Evolutionary conservation across 2,888 invertebrate genomes (phyloP).

Genomic region (Trileptium ribeirensis): DNA sequence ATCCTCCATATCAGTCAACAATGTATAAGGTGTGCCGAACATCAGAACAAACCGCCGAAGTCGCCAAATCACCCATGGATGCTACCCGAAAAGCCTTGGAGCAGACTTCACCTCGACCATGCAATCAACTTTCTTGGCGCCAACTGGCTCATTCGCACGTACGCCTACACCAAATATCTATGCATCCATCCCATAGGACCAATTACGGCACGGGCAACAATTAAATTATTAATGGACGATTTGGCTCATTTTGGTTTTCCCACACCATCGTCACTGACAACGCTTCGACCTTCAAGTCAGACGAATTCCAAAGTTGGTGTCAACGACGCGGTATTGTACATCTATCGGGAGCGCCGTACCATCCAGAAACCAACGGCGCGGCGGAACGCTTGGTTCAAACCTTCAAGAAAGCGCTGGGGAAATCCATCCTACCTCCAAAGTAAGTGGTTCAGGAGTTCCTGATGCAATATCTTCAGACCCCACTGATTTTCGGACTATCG

Average conservation of each 20-base stretch:
- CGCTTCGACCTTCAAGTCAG: slow-evolving; percentile 31
- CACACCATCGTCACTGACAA: slow-evolving; percentile 38
- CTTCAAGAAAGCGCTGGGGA: slow-evolving; percentile 33
- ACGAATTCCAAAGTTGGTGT: neutral
- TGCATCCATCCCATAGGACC: slow-evolving; percentile 11
- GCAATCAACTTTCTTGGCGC: slow-evolving; percentile 35
- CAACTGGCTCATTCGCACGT: neutral
- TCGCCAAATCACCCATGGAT: slow-evolving; percentile 41
- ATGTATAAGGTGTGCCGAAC: slow-evolving; percentile 4
- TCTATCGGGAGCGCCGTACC: slow-evolving; percentile 35
- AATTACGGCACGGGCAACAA: slow-evolving; percentile 26
- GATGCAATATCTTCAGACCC: slow-evolving; percentile 19
- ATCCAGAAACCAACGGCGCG: slow-evolving; percentile 33
- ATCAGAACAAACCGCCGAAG: slow-evolving; percentile 1
- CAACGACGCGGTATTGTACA: slow-evolving; percentile 3
- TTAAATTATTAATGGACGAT: slow-evolving; percentile 28
- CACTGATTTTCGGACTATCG: slow-evolving; percentile 18
- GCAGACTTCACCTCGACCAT: slow-evolving; percentile 41
- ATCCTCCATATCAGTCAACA: neutral
- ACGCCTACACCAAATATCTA: slow-evolving; percentile 6
- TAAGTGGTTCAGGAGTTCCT: slow-evolving; percentile 29
- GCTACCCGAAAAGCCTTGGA: slow-evolving; percentile 40
- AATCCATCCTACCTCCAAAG: slow-evolving; percentile 26
- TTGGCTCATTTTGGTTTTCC: slow-evolving; percentile 36
- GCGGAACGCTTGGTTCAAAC: slow-evolving; percentile 29